A percentile compares a stretch with the other conserved stretches of the same genome.
Evolutionary conservation across 2,113 vertebrate species (phyloP).

Genomic region (Saimiri boliviensis): DNA sequence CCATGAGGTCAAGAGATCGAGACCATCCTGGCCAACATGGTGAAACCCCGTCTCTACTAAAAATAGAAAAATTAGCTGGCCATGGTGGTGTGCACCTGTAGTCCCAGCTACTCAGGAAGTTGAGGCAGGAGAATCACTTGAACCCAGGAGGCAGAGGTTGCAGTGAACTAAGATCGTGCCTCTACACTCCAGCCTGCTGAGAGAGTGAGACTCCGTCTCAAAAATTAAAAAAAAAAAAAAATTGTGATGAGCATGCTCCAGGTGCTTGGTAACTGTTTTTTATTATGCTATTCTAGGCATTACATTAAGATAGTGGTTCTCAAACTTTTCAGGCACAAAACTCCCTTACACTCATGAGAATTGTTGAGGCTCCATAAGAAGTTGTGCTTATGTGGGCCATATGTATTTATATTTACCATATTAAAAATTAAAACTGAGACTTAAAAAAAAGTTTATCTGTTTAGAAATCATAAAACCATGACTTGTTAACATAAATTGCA

Average conservation of each 20-base stretch:
- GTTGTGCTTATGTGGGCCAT: background rate
- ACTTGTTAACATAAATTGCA: background rate
- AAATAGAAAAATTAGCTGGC: too few species aligned
- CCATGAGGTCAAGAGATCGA: too few species aligned
- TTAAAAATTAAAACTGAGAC: constrained; percentile 1
- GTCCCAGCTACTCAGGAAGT: too few species aligned
- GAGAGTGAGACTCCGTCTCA: too few species aligned
- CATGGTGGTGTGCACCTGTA: too few species aligned
- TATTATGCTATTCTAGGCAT: background rate
- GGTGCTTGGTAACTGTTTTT: background rate
- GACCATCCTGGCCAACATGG: too few species aligned
- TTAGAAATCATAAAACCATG: background rate
- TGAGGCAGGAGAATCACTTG: too few species aligned
- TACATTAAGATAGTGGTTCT: background rate
- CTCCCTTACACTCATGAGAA: background rate
- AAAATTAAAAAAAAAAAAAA: background rate
- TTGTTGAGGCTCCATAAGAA: background rate
- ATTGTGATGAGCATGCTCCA: background rate
- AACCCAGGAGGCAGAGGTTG: too few species aligned
- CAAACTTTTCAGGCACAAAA: background rate
- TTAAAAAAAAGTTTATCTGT: background rate
- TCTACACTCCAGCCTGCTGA: too few species aligned
- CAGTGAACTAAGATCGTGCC: too few species aligned
- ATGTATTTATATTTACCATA: background rate
- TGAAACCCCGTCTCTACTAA: too few species aligned